Percentiles rank a stretch among this genome's conserved stretches.
These are phyloP conservation scores for Polydrusus cervinus DNA, from an alignment of 2,888 invertebrate genomes.

Conservation along the genomic window DNA sequence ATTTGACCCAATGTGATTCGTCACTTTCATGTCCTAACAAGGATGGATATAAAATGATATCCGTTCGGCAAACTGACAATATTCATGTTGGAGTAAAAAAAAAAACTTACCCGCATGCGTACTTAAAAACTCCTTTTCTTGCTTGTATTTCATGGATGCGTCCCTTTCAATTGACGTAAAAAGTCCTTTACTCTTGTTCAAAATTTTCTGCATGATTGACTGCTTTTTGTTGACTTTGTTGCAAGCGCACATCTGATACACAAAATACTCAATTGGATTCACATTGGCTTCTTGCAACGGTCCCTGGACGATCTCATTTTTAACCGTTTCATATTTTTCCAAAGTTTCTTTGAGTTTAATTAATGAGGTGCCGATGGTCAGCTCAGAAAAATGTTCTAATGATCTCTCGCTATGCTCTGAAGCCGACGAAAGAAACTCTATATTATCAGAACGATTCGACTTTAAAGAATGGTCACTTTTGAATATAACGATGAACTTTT, in stretches of 20 bases:
- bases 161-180: constrained; percentile 39
- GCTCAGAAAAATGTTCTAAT: background rate
- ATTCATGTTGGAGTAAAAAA: too few relatives aligned
- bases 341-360: constrained; percentile 46
- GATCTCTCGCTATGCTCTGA: constrained; percentile 9
- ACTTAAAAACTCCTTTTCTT: background rate
- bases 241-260: constrained; percentile 49
- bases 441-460: constrained; percentile 8
- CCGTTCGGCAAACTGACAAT: too few relatives aligned
- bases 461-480: constrained; percentile 39
- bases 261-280: constrained; percentile 51
- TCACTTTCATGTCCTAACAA: too few relatives aligned
- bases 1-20: too few relatives aligned
- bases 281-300: constrained; percentile 31
- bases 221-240: constrained; percentile 36
- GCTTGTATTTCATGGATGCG: constrained; percentile 31
- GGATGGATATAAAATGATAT: too few relatives aligned
- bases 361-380: constrained; percentile 27
- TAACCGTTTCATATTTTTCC: constrained; percentile 41
- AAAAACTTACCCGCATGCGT: constrained; percentile 7
- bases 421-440: background rate
- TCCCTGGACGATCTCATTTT: constrained; percentile 29
- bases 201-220: constrained; percentile 38
- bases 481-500: constrained; percentile 45
- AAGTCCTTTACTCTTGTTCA: constrained; percentile 44